Base-by-base conservation (phyloP, 2,113 vertebrate genomes). In the Carollia perspicillata region DNA sequence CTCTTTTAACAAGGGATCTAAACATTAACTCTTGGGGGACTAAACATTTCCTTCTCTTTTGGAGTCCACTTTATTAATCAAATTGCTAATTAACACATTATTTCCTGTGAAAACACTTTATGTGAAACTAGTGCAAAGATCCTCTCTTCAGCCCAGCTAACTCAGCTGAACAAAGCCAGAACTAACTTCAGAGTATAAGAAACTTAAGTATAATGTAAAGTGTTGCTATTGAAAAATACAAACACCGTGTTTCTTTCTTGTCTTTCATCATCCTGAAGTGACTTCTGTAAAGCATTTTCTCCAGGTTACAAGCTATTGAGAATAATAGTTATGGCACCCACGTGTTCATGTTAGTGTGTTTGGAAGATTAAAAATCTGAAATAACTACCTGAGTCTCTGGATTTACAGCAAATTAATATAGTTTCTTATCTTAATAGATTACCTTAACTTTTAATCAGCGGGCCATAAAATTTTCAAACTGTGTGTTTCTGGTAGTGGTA, bases 361-460 rank as follows among this genome's bases (percentile, higher is more conserved):
- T 30, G 6, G 35, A 40, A 12, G 26, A 58, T 12, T 88, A 75
- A 86, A 69, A 86, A 63, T 78, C 35, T 79, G 42, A 95, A 94
- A 84, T 68, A 72, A 90, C 33, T 74, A n/a, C 85, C 17, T n/a
- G 75, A 75, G 14, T 75, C 18, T 81, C 47, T 65, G 47, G 9
- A 18, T 66, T 83, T 72, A 71, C 26, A 93, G 33, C 14, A 92
- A 91, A 74, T 72, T 47, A n/a, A 80, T 30, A 23, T 3, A 84
- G 5, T 80, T 88, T 90, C 14, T 77, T 93, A 42, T 47, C 92
- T 71, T 94, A 96, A 83, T 72, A 89, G 30, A 33, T 92, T 75
- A 77, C 4, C 5, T 89, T 87, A 58, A 88, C 33, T 66, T 86
- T 65, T 30, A 40, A 49, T 49, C 3, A 88, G 22, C 26, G 90